Percentiles rank a stretch among this genome's conserved stretches.
Conservation (phyloP, 2,113 vertebrate genomes). For the Spea multiplicata region DNA sequence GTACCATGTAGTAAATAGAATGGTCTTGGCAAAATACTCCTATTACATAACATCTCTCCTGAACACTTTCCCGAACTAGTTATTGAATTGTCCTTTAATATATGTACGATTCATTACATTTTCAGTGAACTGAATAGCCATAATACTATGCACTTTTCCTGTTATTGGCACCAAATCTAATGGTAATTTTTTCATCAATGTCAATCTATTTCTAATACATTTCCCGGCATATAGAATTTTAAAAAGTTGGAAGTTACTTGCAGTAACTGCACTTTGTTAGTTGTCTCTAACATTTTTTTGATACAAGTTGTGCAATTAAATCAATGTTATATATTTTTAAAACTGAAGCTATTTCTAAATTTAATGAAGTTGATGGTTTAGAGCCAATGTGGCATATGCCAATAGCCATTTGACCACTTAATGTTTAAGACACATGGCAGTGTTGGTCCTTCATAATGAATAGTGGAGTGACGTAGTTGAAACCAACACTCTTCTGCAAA, state of each 20-base stretch:
- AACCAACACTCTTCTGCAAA: too few species aligned
- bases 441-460: too few species aligned
- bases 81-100: conserved; percentile 27
- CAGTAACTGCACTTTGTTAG: too few species aligned
- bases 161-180: conserved; percentile 10
- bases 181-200: conserved; percentile 21
- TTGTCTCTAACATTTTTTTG: too few species aligned
- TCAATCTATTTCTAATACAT: conserved; percentile 11
- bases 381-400: too few species aligned
- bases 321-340: too few species aligned
- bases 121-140: background rate
- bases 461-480: too few species aligned
- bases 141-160: conserved; percentile 5
- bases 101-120: conserved; percentile 25
- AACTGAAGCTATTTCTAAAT: too few species aligned
- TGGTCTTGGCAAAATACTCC: background rate
- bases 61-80: conserved; percentile 10
- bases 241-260: background rate
- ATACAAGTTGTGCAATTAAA: too few species aligned
- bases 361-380: too few species aligned
- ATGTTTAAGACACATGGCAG: too few species aligned
- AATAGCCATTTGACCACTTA: too few species aligned
- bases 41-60: conserved; percentile 4
- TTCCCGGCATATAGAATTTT: conserved; percentile 17
- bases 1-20: background rate